Conservation (phyloP, 1,140 invertebrate species). For the Holotrichia oblita region DNA sequence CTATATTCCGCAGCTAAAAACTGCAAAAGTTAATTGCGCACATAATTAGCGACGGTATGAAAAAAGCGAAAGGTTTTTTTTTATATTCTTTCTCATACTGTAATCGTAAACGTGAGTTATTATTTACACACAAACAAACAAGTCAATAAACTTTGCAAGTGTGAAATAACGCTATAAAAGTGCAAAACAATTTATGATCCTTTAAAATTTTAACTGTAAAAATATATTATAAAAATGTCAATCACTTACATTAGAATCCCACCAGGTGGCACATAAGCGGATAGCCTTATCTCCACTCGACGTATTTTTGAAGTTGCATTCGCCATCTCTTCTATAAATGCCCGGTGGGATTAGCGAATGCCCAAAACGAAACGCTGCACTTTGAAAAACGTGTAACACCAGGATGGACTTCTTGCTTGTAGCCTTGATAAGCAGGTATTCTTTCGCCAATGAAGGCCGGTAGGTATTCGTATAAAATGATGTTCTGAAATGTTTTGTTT, state of each 20-base stretch:
- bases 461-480: conserved; percentile 96
- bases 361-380: conserved; percentile 96
- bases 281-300: conserved; percentile 85
- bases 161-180: too few species aligned
- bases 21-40: background rate
- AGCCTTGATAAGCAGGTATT: conserved; percentile 79
- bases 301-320: conserved; percentile 84
- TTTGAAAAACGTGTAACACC: conserved; percentile 98
- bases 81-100: background rate
- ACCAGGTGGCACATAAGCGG: conserved; percentile 96
- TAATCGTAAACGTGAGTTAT: too few species aligned
- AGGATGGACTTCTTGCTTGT: conserved; percentile 93
- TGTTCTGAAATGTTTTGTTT: conserved; percentile 77
- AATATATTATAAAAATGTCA: too few species aligned
- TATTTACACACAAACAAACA: too few species aligned
- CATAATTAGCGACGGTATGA: background rate
- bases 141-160: too few species aligned
- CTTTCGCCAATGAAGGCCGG: conserved; percentile 83
- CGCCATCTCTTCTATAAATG: conserved; percentile 83
- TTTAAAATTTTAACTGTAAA: background rate
- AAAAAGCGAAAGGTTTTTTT: background rate
- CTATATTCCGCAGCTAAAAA: background rate
- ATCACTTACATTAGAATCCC: conserved; percentile 91
- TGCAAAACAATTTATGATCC: too few species aligned
- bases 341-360: conserved; percentile 96